Conservation (phyloP, 1,140 invertebrate genomes). For the Elymnias hypermnestra region DNA sequence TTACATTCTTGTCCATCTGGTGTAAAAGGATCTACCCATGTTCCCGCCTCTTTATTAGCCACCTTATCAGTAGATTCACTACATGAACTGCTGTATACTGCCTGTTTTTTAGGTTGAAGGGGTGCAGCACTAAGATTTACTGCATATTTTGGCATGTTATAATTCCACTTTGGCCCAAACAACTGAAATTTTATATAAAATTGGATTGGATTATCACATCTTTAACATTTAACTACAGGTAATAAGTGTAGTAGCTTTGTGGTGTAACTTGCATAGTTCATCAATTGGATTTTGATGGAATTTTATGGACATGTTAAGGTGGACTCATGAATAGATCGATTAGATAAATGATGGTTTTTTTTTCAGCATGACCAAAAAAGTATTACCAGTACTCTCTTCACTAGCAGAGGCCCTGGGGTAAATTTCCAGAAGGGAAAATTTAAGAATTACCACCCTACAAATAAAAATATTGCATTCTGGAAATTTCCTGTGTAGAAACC, state of each 20-base stretch:
- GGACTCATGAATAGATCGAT: background rate
- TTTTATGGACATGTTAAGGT: background rate
- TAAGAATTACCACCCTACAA: too few species aligned
- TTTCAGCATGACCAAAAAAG: too few species aligned
- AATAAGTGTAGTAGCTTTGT: too few species aligned
- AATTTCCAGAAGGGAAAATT: too few species aligned
- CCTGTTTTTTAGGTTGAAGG: constrained; percentile 85
- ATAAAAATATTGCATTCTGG: too few species aligned
- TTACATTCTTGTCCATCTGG: constrained; percentile 70
- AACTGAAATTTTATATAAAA: constrained; percentile 73
- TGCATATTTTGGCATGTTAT: constrained; percentile 86
- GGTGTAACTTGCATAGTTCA: too few species aligned
- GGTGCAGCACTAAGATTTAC: constrained; percentile 85
- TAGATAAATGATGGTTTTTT: background rate
- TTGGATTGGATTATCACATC: too few species aligned
- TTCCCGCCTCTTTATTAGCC: constrained; percentile 31
- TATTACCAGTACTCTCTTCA: too few species aligned
- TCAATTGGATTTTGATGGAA: too few species aligned
- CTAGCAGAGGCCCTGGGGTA: too few species aligned
- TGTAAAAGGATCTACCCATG: constrained; percentile 52
- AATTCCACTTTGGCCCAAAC: constrained; percentile 87
- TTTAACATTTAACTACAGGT: too few species aligned
- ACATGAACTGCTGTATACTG: constrained; percentile 22
- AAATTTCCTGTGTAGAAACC: too few species aligned
- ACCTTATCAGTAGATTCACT: constrained; percentile 37